phyloP scores from a whole-genome alignment of 1,140 invertebrate genomes.

The Coelopa frigida region DNA sequence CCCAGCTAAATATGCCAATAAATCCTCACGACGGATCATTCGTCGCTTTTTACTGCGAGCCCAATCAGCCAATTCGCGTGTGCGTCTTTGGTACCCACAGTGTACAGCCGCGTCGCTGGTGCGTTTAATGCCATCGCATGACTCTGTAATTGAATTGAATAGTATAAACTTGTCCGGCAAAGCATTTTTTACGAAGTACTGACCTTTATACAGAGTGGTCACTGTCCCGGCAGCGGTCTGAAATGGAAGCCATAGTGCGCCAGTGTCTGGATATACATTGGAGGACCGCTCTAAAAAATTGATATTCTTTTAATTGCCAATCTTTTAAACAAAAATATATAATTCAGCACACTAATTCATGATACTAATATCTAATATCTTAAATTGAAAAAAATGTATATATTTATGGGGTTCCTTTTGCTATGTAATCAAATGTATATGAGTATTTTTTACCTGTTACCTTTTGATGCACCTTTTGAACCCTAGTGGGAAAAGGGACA shows the following conservation, averaged over 20 bases:
- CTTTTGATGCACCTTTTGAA: too few species aligned
- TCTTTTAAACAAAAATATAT: too few species aligned
- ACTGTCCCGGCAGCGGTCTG: slow-evolving; percentile 74
- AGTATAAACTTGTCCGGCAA: not conserved
- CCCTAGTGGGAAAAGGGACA: too few species aligned
- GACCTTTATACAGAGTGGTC: slow-evolving; percentile 74
- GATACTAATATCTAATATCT: too few species aligned
- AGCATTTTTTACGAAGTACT: slow-evolving; percentile 16
- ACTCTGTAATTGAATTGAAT: slow-evolving; percentile 50
- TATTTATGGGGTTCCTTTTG: too few species aligned
- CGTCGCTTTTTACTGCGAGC: slow-evolving; percentile 62
- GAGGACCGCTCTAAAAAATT: slow-evolving; percentile 34
- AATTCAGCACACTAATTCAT: not conserved
- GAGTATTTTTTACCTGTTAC: too few species aligned
- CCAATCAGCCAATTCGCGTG: slow-evolving; percentile 71
- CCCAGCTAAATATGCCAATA: slow-evolving; percentile 71
- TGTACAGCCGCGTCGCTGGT: slow-evolving; percentile 64
- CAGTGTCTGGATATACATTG: slow-evolving; percentile 48
- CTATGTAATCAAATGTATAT: too few species aligned
- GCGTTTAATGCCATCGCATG: slow-evolving; percentile 61
- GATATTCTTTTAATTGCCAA: too few species aligned
- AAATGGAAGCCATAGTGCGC: slow-evolving; percentile 70
- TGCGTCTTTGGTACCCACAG: slow-evolving; percentile 64
- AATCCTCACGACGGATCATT: slow-evolving; percentile 65
- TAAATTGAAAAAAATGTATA: too few species aligned